Conservation (phyloP, 30 jellyfish, hydroid and myxozoan species). For the Aurelia sp. region DNA sequence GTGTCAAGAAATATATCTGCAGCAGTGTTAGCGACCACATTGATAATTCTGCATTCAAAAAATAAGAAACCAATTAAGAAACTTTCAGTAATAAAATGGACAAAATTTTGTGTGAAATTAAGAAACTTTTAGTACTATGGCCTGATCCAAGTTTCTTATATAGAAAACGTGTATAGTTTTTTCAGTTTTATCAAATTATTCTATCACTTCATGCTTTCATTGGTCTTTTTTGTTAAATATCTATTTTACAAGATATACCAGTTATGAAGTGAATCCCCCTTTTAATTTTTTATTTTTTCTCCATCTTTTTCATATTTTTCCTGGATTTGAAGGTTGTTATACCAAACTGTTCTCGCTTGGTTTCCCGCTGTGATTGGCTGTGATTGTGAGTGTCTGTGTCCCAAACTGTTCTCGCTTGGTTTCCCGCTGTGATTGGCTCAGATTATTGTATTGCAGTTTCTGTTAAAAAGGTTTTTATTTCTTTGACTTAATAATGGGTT, state of each 20-base stretch:
- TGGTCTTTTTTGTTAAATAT: too few species aligned
- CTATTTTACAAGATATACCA: too few species aligned
- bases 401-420: neutral
- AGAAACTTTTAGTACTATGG: too few species aligned
- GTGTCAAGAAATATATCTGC: too few species aligned
- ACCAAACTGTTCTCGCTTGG: neutral
- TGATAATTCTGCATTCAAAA: too few species aligned
- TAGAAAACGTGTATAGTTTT: too few species aligned
- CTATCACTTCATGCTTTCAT: neutral
- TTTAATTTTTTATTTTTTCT: neutral
- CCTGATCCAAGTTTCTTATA: too few species aligned
- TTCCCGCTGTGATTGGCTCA: neutral
- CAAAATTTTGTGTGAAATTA: too few species aligned
- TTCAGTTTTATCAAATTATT: neutral
- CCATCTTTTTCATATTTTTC: neutral
- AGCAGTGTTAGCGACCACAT: too few species aligned
- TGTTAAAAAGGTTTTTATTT: neutral
- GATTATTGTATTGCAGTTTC: neutral
- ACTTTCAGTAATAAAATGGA: too few species aligned
- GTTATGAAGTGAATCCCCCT: neutral
- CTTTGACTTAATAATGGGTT: neutral
- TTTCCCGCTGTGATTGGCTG: neutral
- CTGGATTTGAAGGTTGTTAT: neutral
- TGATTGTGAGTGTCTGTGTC: too few species aligned
- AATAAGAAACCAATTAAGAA: too few species aligned